Base-by-base conservation (phyloP, 1,140 invertebrate species). In the Drosophila kikkawai region DNA sequence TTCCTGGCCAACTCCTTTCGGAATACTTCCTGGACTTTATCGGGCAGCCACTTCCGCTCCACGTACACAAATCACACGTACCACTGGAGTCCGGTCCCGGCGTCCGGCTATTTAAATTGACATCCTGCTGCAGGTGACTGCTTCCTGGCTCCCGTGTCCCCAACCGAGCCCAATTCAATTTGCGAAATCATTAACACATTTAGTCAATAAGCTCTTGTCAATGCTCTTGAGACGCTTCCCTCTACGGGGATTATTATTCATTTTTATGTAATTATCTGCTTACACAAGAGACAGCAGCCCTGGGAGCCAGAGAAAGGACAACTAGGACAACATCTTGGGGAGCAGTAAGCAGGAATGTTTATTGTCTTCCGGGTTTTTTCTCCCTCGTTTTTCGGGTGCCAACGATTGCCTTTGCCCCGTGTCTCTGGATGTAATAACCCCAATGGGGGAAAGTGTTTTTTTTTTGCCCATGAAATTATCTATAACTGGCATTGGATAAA, bases 231-330 rank as follows among this genome's bases (percentile, higher is more conserved):
- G 84, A 88, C 68, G 47, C 11, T 22, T 50, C 22, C 59, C 65
- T 79, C 83, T 74, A 80, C 64, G 69, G 64, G 74, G 80, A 88
- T 84, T 88, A 90, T 90, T 84, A 88, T 84, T 90, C 80, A 81
- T 84, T 88, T 88, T 88, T 90, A 88, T 90, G 85, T 88, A 88
- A 88, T 88, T 88, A 88, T 90, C 77, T 88, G 59, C 80, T 81
- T 84, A 84, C 69, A 45, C 66, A 58, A 80, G 55, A 67, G 50
- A 61, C 5, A 29, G 50, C 5, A 29, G 50, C 44, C 65, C 29
- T 19, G 50, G 41, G n/a, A 69, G 47, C 34, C 19, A 60, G 22
- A 60, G 53, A 85, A 64, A 75, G 73, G 80, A 57, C 45, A 56
- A 22, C 56, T 41, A 48, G 61, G 42, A 66, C 56, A 79, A 11